phyloP scores from a whole-genome alignment of 1,140 invertebrate species.

The Odontomachus brunneus region DNA sequence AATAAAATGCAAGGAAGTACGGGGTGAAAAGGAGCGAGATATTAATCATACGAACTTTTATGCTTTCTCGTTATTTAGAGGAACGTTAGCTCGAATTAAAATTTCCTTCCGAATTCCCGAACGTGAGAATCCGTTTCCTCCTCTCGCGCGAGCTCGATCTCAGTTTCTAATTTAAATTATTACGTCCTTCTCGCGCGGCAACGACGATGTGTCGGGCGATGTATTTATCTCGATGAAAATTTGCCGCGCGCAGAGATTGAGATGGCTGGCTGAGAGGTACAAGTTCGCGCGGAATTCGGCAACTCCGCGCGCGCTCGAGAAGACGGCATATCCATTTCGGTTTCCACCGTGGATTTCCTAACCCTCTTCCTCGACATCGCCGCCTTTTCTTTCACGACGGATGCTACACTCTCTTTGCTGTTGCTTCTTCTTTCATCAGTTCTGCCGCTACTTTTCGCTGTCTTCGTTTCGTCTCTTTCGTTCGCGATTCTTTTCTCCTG shows the following conservation, averaged over 20 bases:
- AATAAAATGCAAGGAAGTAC: too few relatives aligned
- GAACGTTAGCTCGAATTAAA: background rate
- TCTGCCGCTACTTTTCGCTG: slow-evolving; percentile 4
- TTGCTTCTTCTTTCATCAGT: background rate
- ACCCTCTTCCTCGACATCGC: slow-evolving; percentile 1
- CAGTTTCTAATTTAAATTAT: slow-evolving; percentile 35
- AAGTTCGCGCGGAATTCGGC: slow-evolving; percentile 34
- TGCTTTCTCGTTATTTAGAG: too few relatives aligned
- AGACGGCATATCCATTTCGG: slow-evolving; percentile 35
- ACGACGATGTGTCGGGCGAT: background rate
- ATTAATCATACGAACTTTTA: too few relatives aligned
- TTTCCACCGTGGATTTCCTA: slow-evolving; percentile 34
- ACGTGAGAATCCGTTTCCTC: background rate
- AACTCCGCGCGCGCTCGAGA: slow-evolving; percentile 19
- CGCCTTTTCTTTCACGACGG: background rate
- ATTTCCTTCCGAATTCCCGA: background rate
- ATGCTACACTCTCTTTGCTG: background rate
- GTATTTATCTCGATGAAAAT: slow-evolving; percentile 51
- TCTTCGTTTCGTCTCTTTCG: background rate
- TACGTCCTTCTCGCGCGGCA: background rate
- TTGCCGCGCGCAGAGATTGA: slow-evolving; percentile 42
- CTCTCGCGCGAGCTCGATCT: background rate
- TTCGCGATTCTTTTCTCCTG: slow-evolving; percentile 31
- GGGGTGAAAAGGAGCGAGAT: too few relatives aligned
- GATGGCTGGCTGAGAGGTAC: background rate